These are phyloP conservation scores for Drosophila kanapiae DNA, from an alignment of 1,140 invertebrate species.

Conservation along the genomic window DNA sequence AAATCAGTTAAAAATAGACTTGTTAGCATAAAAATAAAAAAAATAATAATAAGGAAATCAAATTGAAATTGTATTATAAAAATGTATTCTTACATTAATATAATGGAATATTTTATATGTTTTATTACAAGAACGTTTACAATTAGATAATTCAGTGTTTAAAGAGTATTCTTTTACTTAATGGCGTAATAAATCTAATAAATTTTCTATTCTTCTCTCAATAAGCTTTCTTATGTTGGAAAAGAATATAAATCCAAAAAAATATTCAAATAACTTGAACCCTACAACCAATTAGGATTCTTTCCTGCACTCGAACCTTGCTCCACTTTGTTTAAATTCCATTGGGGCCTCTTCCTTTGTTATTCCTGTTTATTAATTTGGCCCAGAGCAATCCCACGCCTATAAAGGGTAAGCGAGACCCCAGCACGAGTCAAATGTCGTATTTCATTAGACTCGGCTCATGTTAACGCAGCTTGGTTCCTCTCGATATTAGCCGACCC, in stretches of 20 bases:
- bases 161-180: neutral
- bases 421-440: slow-evolving; percentile 82
- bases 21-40: no score
- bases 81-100: no score
- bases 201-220: neutral
- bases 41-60: no score
- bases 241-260: neutral
- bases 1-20: neutral
- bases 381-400: slow-evolving; percentile 79
- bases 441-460: slow-evolving; percentile 75
- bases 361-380: slow-evolving; percentile 45
- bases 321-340: slow-evolving; percentile 25
- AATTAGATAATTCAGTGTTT: neutral
- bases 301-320: neutral
- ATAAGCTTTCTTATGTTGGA: neutral
- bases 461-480: slow-evolving; percentile 67
- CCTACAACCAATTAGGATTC: neutral
- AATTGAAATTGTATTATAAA: no score
- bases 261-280: neutral
- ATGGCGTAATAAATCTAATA: neutral
- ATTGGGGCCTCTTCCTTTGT: slow-evolving; percentile 3
- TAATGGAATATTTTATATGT: no score
- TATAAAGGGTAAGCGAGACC: slow-evolving; percentile 62
- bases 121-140: no score
- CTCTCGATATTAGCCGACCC: slow-evolving; percentile 16